Conservation (phyloP, 2,797 vertebrate genomes). For the Acanthornis magna region DNA sequence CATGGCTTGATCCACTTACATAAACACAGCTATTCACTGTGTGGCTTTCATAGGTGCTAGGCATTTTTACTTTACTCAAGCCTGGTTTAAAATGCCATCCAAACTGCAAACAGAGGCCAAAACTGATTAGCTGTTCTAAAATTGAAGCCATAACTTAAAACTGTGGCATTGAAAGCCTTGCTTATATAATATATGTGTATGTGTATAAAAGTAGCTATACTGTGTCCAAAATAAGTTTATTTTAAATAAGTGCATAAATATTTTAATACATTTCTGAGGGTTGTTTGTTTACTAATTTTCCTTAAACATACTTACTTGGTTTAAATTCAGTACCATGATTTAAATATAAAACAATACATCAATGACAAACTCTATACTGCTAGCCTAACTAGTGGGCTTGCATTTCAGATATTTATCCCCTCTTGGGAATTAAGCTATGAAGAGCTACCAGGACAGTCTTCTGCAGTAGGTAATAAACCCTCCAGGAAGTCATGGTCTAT, state of each 20-base stretch:
- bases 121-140: not conserved
- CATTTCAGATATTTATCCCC: not conserved
- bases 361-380: not conserved
- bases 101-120: not conserved
- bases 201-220: not conserved
- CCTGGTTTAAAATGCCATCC: not conserved
- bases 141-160: not conserved
- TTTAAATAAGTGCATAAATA: not conserved
- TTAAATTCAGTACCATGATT: not conserved
- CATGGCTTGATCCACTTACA: constrained; percentile 3
- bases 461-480: not conserved
- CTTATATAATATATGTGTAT: not conserved
- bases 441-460: not conserved
- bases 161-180: not conserved
- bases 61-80: not conserved
- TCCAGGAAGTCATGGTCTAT: not conserved
- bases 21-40: not conserved
- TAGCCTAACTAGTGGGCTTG: not conserved
- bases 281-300: not conserved
- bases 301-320: not conserved
- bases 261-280: not conserved
- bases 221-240: not conserved
- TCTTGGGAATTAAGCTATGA: not conserved
- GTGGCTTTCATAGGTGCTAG: not conserved
- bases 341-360: not conserved